Percentiles rank a stretch among this genome's conserved stretches.
These are phyloP conservation scores for Lophius americanus DNA, from an alignment of 2,797 vertebrate genomes.

Conservation along the genomic window DNA sequence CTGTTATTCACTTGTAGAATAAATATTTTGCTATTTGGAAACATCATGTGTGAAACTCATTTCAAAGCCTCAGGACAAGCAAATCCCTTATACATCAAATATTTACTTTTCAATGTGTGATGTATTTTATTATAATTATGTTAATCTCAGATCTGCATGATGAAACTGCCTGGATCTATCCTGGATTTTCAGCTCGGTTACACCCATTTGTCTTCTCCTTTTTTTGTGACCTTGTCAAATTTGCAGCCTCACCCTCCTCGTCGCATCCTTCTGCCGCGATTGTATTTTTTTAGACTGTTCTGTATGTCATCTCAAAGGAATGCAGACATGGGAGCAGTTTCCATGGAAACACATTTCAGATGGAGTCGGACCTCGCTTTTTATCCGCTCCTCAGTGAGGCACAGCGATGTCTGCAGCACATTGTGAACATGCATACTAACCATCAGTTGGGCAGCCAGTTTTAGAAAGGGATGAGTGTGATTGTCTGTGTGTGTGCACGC, in stretches of 20 bases:
- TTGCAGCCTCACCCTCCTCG: constrained; percentile 7
- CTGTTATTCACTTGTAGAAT: too few species aligned
- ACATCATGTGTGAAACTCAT: too few species aligned
- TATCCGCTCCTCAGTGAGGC: constrained; percentile 52
- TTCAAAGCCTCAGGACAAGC: too few species aligned
- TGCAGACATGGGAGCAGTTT: constrained; percentile 61
- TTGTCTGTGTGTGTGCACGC: background rate
- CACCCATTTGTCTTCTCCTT: background rate
- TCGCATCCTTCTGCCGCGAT: constrained; percentile 16
- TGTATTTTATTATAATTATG: background rate
- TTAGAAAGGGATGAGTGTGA: constrained; percentile 3
- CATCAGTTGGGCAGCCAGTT: constrained; percentile 32
- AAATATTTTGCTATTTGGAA: too few species aligned
- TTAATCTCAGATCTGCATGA: background rate
- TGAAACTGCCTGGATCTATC: too few species aligned
- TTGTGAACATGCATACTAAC: constrained; percentile 65
- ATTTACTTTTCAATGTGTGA: background rate
- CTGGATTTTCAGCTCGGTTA: background rate
- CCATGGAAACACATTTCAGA: constrained; percentile 75
- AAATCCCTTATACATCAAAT: background rate
- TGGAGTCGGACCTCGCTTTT: constrained; percentile 44
- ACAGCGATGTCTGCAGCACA: constrained; percentile 59
- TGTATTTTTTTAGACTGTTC: constrained; percentile 21
- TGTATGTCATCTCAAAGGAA: constrained; percentile 56
- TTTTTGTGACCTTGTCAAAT: constrained; percentile 49